These are phyloP conservation scores for Apotomis capreana DNA, from an alignment of 2,888 invertebrate genomes.

Conservation along the genomic window DNA sequence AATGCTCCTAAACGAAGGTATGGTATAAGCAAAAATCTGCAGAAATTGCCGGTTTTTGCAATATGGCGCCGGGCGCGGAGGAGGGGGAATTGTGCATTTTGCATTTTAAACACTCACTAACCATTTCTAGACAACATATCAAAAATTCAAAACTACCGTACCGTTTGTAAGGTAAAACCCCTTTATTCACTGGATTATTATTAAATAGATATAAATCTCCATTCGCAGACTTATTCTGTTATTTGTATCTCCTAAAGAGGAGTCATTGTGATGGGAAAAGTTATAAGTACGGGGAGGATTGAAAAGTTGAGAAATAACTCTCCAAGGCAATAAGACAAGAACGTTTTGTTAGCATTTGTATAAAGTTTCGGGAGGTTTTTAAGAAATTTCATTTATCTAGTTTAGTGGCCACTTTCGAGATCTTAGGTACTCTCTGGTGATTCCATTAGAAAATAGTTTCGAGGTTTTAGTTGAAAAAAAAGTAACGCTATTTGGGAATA, in stretches of 20 bases:
- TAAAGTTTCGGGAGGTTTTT: slow-evolving; percentile 59
- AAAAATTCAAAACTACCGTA: too few species aligned
- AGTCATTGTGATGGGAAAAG: slow-evolving; percentile 75
- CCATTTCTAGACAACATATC: too few species aligned
- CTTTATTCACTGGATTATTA: neutral
- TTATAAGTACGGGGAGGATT: slow-evolving; percentile 71
- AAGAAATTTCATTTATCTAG: slow-evolving; percentile 38
- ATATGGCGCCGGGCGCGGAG: too few species aligned
- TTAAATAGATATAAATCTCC: slow-evolving; percentile 48
- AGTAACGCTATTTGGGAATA: too few species aligned
- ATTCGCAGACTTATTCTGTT: slow-evolving; percentile 58
- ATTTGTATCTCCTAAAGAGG: slow-evolving; percentile 70
- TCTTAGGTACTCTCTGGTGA: slow-evolving; percentile 20
- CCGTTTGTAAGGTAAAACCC: too few species aligned
- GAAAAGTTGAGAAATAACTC: slow-evolving; percentile 70
- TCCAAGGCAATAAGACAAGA: slow-evolving; percentile 63
- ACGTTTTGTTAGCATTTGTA: slow-evolving; percentile 68
- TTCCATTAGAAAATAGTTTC: slow-evolving; percentile 20
- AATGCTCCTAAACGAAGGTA: too few species aligned
- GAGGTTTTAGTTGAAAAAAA: slow-evolving; percentile 3
- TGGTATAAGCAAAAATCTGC: too few species aligned
- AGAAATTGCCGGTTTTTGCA: too few species aligned
- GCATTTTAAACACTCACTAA: too few species aligned
- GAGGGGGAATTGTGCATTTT: too few species aligned
- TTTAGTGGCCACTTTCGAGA: slow-evolving; percentile 31